These are phyloP conservation scores for Plotosus lineatus DNA, from an alignment of 2,113 vertebrate species.

Conservation along the genomic window DNA sequence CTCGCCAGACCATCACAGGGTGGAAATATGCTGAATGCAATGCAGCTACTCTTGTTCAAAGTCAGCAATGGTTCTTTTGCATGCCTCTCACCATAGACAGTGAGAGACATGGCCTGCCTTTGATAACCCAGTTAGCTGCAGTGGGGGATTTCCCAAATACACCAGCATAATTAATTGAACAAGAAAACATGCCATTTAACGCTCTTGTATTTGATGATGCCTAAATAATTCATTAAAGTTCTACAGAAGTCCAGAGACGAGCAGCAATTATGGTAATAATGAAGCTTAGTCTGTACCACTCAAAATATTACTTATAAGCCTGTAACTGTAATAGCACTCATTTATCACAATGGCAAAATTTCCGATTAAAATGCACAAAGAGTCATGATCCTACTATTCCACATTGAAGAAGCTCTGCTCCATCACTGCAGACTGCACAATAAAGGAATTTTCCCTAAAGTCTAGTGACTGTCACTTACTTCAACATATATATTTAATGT, in stretches of 20 bases:
- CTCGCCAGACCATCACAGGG: too few species aligned
- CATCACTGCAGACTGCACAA: neutral
- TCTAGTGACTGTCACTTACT: neutral
- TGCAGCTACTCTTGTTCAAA: too few species aligned
- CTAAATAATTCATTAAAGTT: neutral
- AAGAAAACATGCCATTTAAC: neutral
- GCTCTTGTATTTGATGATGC: neutral
- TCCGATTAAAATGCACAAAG: neutral
- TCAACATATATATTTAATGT: neutral
- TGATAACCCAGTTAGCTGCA: too few species aligned
- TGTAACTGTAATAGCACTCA: neutral
- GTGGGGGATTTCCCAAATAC: neutral
- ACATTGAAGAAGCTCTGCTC: neutral
- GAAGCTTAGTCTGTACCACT: neutral
- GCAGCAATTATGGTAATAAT: slow-evolving; percentile 1
- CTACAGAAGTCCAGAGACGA: neutral
- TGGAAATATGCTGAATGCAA: too few species aligned
- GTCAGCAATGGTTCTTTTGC: too few species aligned
- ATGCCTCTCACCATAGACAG: too few species aligned
- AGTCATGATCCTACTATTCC: neutral
- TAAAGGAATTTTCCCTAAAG: neutral
- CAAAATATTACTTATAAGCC: neutral
- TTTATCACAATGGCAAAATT: neutral
- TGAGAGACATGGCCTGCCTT: too few species aligned
- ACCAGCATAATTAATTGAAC: neutral